Base-by-base conservation (phyloP, 2,888 invertebrate genomes). In the Timema podura region DNA sequence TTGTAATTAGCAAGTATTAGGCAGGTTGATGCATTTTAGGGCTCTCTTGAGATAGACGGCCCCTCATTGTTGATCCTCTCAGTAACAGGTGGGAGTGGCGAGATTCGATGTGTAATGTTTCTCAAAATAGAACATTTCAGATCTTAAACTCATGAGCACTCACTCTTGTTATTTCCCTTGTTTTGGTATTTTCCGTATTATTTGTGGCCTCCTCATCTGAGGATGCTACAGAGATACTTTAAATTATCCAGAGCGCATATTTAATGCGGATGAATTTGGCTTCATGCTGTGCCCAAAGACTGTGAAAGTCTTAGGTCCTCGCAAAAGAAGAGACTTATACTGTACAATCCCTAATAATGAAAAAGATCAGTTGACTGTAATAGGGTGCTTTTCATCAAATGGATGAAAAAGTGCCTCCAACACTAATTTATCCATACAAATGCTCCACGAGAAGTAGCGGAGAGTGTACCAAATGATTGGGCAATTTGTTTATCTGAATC, bases 301-400 rank as follows among this genome's bases (percentile, higher is more conserved):
- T 46, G 75, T 76, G 68, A 77, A 76, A 59, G 76, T 77, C 65
- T 67, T 77, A 8, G 75, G 65, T 48, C 51, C 65, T 48, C 64
- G 49, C 16, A 49, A n/a, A n/a, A n/a, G 49, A 68, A 59, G 64
- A 44, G 57, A 70, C 59, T 66, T 70, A 47, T 70, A 57, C 44
- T 45, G 54, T 48, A 46, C 54, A 48, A 47, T 57, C n/a, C 66
- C 67, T 9, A 69, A 67, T 16, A 48, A 69, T 48, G 49, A 44
- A 16, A 82, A 81, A 76, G 73, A 76, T 5, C 77, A 76, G 16
- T 73, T 81, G 44, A 81, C n/a, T 11, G 80, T 80, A 0, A 76
- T 82, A 78, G 81, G 80, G 71, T 78, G 79, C 15, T 81, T 81
- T 76, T 74, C 76, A 9, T 80, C 81, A 10, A 67, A 76, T 71